Evolutionary conservation across 2,797 vertebrate genomes (phyloP).

Genomic region (Spheniscus humboldti): DNA sequence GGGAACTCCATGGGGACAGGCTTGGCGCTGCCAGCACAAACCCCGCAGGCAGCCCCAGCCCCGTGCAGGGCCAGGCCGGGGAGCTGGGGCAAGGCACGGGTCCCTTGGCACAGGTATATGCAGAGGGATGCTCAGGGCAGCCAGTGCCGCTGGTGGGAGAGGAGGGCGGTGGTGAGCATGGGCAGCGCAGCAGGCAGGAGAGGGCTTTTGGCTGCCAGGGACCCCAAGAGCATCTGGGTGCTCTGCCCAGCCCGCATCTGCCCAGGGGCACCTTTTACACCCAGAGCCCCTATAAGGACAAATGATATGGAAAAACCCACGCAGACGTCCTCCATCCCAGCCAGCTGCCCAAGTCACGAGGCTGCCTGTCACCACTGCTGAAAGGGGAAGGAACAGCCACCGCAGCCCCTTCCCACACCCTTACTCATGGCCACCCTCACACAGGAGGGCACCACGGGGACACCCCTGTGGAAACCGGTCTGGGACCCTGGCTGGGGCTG

Average conservation of each 20-base stretch:
- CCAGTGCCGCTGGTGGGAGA: rapidly evolving
- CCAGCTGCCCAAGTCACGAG: background rate
- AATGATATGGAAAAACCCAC: background rate
- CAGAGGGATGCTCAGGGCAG: background rate
- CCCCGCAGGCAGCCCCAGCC: rapidly evolving
- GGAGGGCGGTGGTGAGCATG: background rate
- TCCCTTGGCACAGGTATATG: rapidly evolving
- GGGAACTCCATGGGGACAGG: background rate
- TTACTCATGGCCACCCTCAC: background rate
- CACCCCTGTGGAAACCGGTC: background rate
- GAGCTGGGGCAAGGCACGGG: background rate
- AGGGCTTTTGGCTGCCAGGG: background rate
- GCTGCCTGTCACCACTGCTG: background rate
- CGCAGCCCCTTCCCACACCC: background rate
- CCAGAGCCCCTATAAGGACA: background rate
- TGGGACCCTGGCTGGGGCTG: rapidly evolving
- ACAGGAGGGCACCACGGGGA: rapidly evolving
- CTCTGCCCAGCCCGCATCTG: background rate
- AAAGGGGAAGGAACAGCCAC: slow-evolving; percentile 53
- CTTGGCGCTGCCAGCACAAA: rapidly evolving
- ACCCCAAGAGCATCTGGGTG: background rate
- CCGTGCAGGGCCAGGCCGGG: rapidly evolving
- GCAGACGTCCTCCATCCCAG: background rate
- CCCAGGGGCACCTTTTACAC: background rate
- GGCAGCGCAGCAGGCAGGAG: background rate